Evolutionary conservation across 1,140 invertebrate species (phyloP), one percentile per base, ranked within the genome.

Genomic region (Drosophila willistoni): DNA sequence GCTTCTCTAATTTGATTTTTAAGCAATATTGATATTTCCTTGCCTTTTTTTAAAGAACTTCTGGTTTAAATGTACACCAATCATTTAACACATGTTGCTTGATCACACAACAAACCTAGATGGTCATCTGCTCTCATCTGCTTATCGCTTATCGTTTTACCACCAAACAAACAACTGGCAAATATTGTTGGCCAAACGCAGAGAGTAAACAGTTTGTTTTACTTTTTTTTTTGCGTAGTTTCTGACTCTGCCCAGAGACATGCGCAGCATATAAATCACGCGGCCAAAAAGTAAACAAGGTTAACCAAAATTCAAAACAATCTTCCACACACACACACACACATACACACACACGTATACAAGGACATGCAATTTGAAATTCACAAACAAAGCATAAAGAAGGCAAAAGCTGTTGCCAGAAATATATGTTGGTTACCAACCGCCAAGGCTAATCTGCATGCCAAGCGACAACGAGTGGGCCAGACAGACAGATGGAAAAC

Each of bases 391-490:
- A 77, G 47, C 63, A 71, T 70, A 73, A 87, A 64, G 65, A 64
- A 68, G 77, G 71, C 67, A 77, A 77, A 80, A 73, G 60, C 63
- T 77, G 60, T 14, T 13, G 64, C 22, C 22, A 17, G 13, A 25
- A 34, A 10, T 39, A 29, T 29, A 17, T 54, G 59, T 60, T 76
- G 56, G 36, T 39, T 39, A 12, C 3, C 81, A 73, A 3, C 81
- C 71, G 69, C 71, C 83, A 82, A 87, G 56, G 86, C 83, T 86
- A 86, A 86, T 86, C 86, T 86, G 83, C 67, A 80, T 67, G 57
- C 69, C 17, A n/a, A 22, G 17, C 44, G 29, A 29, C 29, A 29
- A 29, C 29, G n/a, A 51, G 51, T 60, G 62, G 7, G 34, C 9
- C 10, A 12, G 36, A 29, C 29, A 29, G 13, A 33, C 1, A 17